Percentiles rank a stretch among this genome's conserved stretches.
Conservation (phyloP, 2,888 invertebrate species). For the Arge pagana region DNA sequence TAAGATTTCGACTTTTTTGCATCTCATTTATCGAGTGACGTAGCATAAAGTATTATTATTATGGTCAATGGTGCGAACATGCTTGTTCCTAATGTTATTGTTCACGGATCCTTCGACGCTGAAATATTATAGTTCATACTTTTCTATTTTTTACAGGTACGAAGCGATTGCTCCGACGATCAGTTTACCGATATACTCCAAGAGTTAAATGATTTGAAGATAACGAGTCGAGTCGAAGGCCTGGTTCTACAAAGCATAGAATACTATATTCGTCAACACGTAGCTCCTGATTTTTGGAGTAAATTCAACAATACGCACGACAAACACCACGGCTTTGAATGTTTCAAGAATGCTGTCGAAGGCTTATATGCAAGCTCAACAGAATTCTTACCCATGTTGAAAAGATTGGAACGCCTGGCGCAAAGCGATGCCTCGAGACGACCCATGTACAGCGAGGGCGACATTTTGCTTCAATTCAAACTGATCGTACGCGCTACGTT, state of each 20-base stretch:
- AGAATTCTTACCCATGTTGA: slow-evolving; percentile 63
- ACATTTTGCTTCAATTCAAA: slow-evolving; percentile 66
- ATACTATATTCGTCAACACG: slow-evolving; percentile 64
- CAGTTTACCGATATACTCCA: slow-evolving; percentile 50
- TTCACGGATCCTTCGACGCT: neutral
- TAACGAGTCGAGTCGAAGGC: slow-evolving; percentile 53
- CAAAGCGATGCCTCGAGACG: slow-evolving; percentile 58
- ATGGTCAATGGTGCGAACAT: too few species aligned
- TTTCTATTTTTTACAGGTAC: slow-evolving; percentile 33
- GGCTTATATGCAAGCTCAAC: slow-evolving; percentile 65
- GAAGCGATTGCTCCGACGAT: slow-evolving; percentile 47
- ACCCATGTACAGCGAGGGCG: slow-evolving; percentile 62
- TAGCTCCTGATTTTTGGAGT: slow-evolving; percentile 70
- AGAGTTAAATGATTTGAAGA: slow-evolving; percentile 47
- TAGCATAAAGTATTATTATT: too few species aligned
- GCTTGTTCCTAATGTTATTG: too few species aligned
- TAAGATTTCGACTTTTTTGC: too few species aligned
- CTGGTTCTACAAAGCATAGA: slow-evolving; percentile 62
- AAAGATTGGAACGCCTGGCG: slow-evolving; percentile 63
- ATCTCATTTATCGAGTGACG: too few species aligned
- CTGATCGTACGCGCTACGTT: slow-evolving; percentile 69
- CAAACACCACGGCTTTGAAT: slow-evolving; percentile 66
- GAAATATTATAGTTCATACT: neutral
- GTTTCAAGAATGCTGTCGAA: slow-evolving; percentile 71
- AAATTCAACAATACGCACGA: slow-evolving; percentile 63